These are phyloP conservation scores for Bagarius yarrelli DNA, from an alignment of 2,113 vertebrate species.

Conservation along the genomic window DNA sequence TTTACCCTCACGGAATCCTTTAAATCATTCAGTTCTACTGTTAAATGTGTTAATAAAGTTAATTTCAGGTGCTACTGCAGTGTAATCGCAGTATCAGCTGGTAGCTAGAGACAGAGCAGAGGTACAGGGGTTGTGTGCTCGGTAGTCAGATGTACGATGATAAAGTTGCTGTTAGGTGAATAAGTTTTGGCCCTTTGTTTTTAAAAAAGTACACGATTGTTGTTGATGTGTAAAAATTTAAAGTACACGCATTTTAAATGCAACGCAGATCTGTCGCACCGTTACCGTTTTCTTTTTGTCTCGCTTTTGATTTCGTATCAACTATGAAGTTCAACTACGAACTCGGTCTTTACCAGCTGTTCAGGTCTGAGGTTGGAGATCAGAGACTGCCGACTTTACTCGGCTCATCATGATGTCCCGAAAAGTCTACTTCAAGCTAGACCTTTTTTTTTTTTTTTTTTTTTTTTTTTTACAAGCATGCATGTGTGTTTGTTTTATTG, in stretches of 20 bases:
- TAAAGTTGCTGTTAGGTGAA: neutral
- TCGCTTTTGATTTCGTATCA: neutral
- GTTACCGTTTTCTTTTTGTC: constrained; percentile 24
- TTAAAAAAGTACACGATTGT: neutral
- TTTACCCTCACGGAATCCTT: neutral
- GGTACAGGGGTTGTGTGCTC: neutral
- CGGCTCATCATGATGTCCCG: neutral
- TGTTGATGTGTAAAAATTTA: constrained; percentile 40
- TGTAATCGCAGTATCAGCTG: constrained; percentile 18
- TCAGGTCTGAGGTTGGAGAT: constrained; percentile 34
- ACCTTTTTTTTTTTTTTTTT: neutral
- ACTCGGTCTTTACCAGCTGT: constrained; percentile 27
- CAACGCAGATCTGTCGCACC: constrained; percentile 15
- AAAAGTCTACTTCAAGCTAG: constrained; percentile 2
- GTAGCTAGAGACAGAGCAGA: neutral
- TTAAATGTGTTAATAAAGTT: constrained; percentile 37
- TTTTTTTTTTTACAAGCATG: constrained; percentile 35
- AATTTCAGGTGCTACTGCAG: constrained; percentile 44
- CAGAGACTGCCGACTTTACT: constrained; percentile 32
- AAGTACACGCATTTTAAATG: constrained; percentile 25
- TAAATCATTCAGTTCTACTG: constrained; percentile 35
- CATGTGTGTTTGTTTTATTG: constrained; percentile 45
- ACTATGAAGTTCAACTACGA: constrained; percentile 22
- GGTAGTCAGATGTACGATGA: neutral
- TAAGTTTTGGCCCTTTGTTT: no score